Evolutionary conservation across 2,888 invertebrate genomes (phyloP), one percentile per base, ranked within the genome.

Genomic region (Papilio demoleus): DNA sequence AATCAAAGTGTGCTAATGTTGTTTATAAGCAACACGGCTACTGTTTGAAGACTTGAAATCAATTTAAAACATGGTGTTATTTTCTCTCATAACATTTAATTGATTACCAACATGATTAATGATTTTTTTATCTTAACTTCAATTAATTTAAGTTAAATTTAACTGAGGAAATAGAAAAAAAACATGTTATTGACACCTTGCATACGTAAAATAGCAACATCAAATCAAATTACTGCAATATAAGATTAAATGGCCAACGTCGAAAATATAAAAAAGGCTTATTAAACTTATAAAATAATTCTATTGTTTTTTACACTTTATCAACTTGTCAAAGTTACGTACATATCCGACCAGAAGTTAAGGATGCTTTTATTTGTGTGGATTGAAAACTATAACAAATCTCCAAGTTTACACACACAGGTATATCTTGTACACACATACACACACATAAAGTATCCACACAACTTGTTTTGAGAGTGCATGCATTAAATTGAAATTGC

Each of bases 401-500:
- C 47, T 27, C 40, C 40, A 56, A 53, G 17, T 22, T 36, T 45
- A 66, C 22, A 19, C 68, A 69, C 53, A 65, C 65, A 56, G 17
- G 27, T 53, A 34, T n/a, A 42, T 17, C 34, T 40, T 24, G n/a
- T 40, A 17, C n/a, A 34, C 31, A 24, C 1, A 24, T 19, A 27
- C 38, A 62, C 64, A 40, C 62, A 62, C 38, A 67, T 24, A 67
- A 56, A 62, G 59, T 65, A 64, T 62, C 53, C 24, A 61, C 71
- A 73, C 68, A 84, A 84, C 81, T 83, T 77, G 82, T 84, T 83
- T 82, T 78, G 79, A 82, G 81, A 81, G 80, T 82, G 84, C 81
- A 83, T 85, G 83, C 82, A 80, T 82, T 82, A 81, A 85, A 82
- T 80, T 78, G 77, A 81, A 82, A 83, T 87, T 82, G 83, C 81